Percentiles rank a stretch among this genome's conserved stretches.
Evolutionary conservation across 2,797 vertebrate species (phyloP).

Genomic region (Danio kyathit): DNA sequence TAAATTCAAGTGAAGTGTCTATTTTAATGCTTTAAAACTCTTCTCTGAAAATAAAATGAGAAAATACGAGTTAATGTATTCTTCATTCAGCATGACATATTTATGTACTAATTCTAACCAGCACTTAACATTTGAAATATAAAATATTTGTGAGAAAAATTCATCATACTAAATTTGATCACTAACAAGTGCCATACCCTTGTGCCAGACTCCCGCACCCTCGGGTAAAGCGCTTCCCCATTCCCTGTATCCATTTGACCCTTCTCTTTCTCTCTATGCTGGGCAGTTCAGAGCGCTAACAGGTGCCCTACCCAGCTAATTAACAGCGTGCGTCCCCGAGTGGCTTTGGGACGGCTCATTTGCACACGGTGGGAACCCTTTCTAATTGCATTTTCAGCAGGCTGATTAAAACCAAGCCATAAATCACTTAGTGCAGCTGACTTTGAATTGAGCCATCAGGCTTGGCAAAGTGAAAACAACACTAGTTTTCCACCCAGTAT

Average conservation of each 20-base stretch:
- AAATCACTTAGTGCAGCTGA: slow-evolving; percentile 64
- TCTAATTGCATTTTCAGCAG: slow-evolving; percentile 68
- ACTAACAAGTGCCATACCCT: slow-evolving; percentile 48
- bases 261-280: slow-evolving; percentile 30
- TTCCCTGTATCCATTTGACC: slow-evolving; percentile 45
- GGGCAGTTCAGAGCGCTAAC: slow-evolving; percentile 57
- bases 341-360: slow-evolving; percentile 66
- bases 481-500: slow-evolving; percentile 36
- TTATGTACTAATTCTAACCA: too few relatives aligned
- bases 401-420: slow-evolving; percentile 68
- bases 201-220: slow-evolving; percentile 15
- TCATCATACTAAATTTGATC: not conserved
- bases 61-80: too few relatives aligned
- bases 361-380: slow-evolving; percentile 63
- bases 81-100: too few relatives aligned
- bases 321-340: slow-evolving; percentile 64
- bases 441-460: slow-evolving; percentile 67
- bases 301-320: slow-evolving; percentile 66
- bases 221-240: slow-evolving; percentile 28
- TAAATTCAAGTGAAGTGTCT: too few relatives aligned
- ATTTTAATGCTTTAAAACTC: too few relatives aligned
- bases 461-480: slow-evolving; percentile 47
- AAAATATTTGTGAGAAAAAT: too few relatives aligned
- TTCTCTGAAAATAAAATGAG: too few relatives aligned
- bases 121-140: too few relatives aligned